Evolutionary conservation across 2,797 vertebrate genomes (phyloP).

Genomic region (Xenops minutus): DNA sequence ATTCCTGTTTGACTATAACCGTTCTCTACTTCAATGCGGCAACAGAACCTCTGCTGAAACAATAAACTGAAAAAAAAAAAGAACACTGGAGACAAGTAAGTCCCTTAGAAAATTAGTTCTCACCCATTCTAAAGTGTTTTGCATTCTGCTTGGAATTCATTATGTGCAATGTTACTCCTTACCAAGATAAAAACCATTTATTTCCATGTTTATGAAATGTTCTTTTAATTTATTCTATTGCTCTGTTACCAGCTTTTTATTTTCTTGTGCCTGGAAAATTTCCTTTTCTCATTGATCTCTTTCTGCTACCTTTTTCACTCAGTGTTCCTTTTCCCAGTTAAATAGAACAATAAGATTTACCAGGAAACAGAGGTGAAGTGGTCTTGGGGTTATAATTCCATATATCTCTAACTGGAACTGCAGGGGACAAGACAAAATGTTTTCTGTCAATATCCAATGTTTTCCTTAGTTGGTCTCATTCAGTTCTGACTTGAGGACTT

Average conservation of each 20-base stretch:
- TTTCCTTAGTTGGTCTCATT: background rate
- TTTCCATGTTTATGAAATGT: background rate
- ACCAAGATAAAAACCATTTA: background rate
- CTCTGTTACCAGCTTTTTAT: background rate
- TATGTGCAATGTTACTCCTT: background rate
- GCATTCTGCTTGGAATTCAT: background rate
- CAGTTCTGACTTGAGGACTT: constrained; percentile 1
- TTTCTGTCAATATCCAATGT: background rate
- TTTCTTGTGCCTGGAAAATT: background rate
- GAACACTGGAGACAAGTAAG: background rate
- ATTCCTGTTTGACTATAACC: background rate
- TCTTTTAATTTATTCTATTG: constrained; percentile 34
- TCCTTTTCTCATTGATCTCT: background rate
- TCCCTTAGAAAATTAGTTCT: constrained; percentile 42
- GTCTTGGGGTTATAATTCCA: background rate
- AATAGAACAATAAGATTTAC: background rate
- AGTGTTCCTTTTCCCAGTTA: background rate
- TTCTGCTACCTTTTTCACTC: background rate
- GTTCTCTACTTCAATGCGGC: background rate
- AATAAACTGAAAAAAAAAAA: background rate
- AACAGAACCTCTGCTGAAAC: background rate
- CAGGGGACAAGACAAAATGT: background rate
- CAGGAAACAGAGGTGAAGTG: background rate
- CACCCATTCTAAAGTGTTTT: background rate
- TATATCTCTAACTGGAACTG: background rate